Evolutionary conservation across 2,888 invertebrate genomes (phyloP), one percentile per base, ranked within the genome.

Genomic region (Drosophila merina): DNA sequence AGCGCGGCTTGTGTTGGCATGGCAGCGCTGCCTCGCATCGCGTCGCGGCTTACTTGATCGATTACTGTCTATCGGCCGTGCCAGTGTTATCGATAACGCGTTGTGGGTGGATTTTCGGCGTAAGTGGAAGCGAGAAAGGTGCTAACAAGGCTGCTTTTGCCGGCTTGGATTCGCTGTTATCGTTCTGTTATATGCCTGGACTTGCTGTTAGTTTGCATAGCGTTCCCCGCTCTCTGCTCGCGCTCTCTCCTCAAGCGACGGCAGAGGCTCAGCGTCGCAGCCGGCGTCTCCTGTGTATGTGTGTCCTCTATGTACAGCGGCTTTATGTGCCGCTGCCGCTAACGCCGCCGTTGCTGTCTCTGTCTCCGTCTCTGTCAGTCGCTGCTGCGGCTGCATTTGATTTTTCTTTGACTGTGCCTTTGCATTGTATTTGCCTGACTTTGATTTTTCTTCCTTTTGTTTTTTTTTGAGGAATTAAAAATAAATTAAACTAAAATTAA

Each of bases 381-480:
- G 26, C 56, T 36, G 48, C 31, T 50, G 64, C 20, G 33, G 64
- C 84, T 82, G 82, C 88, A 88, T 82, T 88, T 82, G 82, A 75
- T 83, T 88, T 88, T 79, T 70, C 54, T 71, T 72, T 84, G 70
- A 26, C 44, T 28, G 14, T 77, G 79, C 63, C 62, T 79, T 84
- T 86, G 79, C 81, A 86, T 73, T 75, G 77, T 68, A 40, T 72
- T 62, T 62, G 40, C 55, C 66, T 81, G 79, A 63, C 59, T 81
- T 85, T 82, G 76, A 62, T 69, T 70, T 70, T 52, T 68, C 47
- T 67, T 36, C 33, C 33, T n/a, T 50, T 50, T 50, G 14, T 68
- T 40, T 44, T 36, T 28, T 47, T 51, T 14, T 4, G 4, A 8
- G 14, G 3, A 9, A 8, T 8, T 42, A 20, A 9, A 42, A 20